A percentile compares a stretch with the other conserved stretches of the same genome.
Conservation (phyloP, 2,888 invertebrate species). For the Megaustenia siamemsis region DNA sequence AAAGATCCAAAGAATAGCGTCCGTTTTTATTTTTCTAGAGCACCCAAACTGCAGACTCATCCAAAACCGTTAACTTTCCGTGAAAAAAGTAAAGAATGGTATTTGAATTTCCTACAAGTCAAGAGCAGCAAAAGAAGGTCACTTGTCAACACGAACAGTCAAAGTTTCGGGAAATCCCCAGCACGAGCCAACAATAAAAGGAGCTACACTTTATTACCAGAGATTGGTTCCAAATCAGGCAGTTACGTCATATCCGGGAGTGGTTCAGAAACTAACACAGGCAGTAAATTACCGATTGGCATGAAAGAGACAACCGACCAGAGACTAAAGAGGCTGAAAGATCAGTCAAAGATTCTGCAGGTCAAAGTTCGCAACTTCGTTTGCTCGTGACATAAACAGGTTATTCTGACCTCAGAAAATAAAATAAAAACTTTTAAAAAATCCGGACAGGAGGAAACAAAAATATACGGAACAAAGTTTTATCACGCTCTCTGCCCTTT, state of each 20-base stretch:
- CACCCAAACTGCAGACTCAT: neutral
- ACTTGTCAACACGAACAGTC: neutral
- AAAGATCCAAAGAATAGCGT: neutral
- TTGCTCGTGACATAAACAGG: neutral
- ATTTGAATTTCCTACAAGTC: slow-evolving; percentile 15
- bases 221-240: neutral
- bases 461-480: neutral
- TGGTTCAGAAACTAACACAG: neutral
- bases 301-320: neutral
- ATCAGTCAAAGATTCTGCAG: slow-evolving; percentile 12
- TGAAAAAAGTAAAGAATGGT: slow-evolving; percentile 41
- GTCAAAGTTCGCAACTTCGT: slow-evolving; percentile 33
- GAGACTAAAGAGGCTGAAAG: slow-evolving; percentile 20
- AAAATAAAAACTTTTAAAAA: neutral
- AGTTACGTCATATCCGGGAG: no score
- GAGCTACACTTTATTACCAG: neutral
- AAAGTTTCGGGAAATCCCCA: neutral
- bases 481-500: neutral
- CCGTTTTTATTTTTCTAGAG: slow-evolving; percentile 15
- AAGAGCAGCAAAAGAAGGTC: neutral
- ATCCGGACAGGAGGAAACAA: neutral
- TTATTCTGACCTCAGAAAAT: no score
- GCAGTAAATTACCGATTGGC: neutral
- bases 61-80: slow-evolving; percentile 18
- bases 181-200: neutral